Base-by-base conservation (phyloP, 2,888 invertebrate species). In the Mesorhabditis sp. region DNA sequence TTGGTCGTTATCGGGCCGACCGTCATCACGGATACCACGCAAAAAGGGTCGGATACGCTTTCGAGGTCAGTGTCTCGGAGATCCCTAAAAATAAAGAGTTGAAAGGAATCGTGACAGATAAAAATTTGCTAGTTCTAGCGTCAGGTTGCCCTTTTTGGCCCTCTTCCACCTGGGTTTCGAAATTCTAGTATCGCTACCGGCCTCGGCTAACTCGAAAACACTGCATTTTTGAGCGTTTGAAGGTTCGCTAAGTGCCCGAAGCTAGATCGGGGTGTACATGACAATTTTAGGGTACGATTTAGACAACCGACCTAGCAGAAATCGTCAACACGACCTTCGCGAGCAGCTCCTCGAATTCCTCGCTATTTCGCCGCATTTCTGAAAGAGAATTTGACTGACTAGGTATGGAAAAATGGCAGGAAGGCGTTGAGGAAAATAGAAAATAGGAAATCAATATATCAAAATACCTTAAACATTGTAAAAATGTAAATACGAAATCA, bases 41-140 rank as follows among this genome's bases (percentile, higher is more conserved):
- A 79, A 68, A 76, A 81, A 2, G 81, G 81, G 65, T 81, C 81
- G 44, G 75, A 76, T n/a, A 73, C 75, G 10, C 73, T 76, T 43
- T 81, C 82, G 7, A 77, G 75, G 67, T 82, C 76, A 5, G 74
- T 69, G 67, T 81, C 81, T 28, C 74, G 70, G 15, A 81, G 70
- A 64, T 82, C 75, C 65, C 82, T 81, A 65, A 43, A 79, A 74
- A 41, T 61, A 28, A 4, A 45, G 28, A 1, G 28, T 28, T 28
- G 1, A 28, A 28, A 28, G 28, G 28, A 28, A 28, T 28, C 28
- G 28, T 28, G 28, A 28, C 28, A 28, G 28, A 28, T 28, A 28
- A 28, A 28, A 28, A 28, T 28, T 28, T 28, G 28, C 28, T 28
- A 28, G 28, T 28, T 28, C 28, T 28, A 28, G 28, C 28, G 28